Base-by-base conservation (phyloP, 1,140 invertebrate species). In the Conus betulinus region DNA sequence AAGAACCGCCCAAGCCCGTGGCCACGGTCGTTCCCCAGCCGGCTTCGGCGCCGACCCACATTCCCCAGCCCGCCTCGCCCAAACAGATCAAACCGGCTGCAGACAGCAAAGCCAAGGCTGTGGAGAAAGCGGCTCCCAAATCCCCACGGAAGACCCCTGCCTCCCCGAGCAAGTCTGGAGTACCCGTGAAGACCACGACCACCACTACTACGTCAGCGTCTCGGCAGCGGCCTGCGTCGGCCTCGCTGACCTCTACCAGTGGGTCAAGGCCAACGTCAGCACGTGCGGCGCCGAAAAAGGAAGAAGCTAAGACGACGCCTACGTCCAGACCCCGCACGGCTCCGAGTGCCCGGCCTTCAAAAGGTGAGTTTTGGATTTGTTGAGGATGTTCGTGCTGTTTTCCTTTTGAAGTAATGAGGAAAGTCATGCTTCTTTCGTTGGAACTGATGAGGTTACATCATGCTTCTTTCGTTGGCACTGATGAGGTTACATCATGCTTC, bases 151-250 rank as follows among this genome's bases (percentile, higher is more conserved):
- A n/a, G 15, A 55, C 23, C 63, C 71, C 85, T 2, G 51, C 85
- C 15, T 78, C 67, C n/a, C 71, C 85, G 57, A 53, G 71, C 39
- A 87, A 87, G 74, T 87, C 85, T 15, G 74, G 71, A 25, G 85
- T 87, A 23, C 85, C 85, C 20, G 85, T 87, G 17, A 87, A 87
- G n/a, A 87, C 85, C 39, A 86, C 63, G 15, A 55, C 85, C 74
- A 87, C 85, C 67, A 71, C 67, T 11, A 71, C 67, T n/a, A 23
- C 67, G n/a, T 51, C 84, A 39, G 84, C 25, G 52, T 15, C 85
- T 20, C 51, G 52, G 15, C 39, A 67, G 39, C 63, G 84, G 25
- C 84, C 84, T 8, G 71, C 84, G 51, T 57, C 85, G 15, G 84
- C 84, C 11, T 6, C 71, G 20, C 11, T 25, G n/a, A 63, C 23